Percentiles rank a stretch among this genome's conserved stretches.
Conservation (phyloP, 1,140 invertebrate genomes). For the Drosophila santomea region DNA sequence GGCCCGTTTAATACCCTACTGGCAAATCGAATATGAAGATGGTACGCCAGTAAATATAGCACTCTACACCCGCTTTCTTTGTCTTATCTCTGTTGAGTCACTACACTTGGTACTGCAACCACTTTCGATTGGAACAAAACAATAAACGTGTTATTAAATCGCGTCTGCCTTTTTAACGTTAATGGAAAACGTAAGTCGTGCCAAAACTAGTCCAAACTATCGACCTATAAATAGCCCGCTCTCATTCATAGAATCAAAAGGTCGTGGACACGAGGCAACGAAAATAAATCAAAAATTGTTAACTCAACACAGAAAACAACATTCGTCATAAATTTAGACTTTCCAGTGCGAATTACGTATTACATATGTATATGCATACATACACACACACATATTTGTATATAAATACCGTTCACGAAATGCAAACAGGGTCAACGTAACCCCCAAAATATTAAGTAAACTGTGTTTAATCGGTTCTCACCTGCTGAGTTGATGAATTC, state of each 20-base stretch:
- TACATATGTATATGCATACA: neutral
- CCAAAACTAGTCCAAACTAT: conserved; percentile 8
- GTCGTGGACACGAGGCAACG: conserved; percentile 10
- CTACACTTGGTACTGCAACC: neutral
- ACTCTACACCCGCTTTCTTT: conserved; percentile 8
- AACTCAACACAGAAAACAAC: conserved; percentile 32
- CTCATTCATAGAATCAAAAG: conserved; percentile 17
- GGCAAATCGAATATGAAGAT: neutral
- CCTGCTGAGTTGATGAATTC: conserved; percentile 6
- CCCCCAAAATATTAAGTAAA: neutral
- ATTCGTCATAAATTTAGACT: conserved; percentile 9
- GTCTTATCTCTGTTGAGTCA: conserved; percentile 31
- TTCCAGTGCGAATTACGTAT: conserved; percentile 23
- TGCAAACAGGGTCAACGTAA: conserved; percentile 2
- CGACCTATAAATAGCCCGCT: conserved; percentile 26
- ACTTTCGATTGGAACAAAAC: conserved; percentile 6
- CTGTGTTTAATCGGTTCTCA: conserved; percentile 4
- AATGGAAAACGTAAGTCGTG: conserved; percentile 14
- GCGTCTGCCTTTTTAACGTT: neutral
- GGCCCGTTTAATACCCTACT: conserved; percentile 1
- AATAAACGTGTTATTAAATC: neutral
- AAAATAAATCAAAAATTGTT: conserved; percentile 35
- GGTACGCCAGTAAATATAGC: neutral
- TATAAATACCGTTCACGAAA: conserved; percentile 10
- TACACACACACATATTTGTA: neutral